Evolutionary conservation across 2,797 vertebrate genomes (phyloP).

Genomic region (Sitta carolinensis): DNA sequence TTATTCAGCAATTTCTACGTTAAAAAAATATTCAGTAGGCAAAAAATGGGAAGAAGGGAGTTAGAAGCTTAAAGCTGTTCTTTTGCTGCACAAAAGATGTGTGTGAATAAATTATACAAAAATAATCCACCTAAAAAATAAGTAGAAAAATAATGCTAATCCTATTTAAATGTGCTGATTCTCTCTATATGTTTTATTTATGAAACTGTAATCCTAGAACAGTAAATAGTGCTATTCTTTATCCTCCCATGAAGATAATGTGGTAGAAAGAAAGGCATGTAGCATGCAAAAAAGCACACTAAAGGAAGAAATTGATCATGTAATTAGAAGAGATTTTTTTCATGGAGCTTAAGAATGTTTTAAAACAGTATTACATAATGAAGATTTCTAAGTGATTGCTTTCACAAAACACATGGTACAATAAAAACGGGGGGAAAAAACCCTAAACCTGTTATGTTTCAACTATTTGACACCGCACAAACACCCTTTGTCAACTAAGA

Average conservation of each 20-base stretch:
- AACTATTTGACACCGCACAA: not conserved
- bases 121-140: conserved; percentile 17
- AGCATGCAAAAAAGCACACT: not conserved
- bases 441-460: not conserved
- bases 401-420: not conserved
- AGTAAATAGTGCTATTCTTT: conserved; percentile 4
- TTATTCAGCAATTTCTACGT: not conserved
- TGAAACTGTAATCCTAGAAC: not conserved
- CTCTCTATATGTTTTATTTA: conserved; percentile 1
- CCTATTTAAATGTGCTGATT: not conserved
- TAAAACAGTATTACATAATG: not conserved
- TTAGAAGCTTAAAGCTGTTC: not conserved
- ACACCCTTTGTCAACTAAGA: not conserved
- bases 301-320: not conserved
- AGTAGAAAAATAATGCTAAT: conserved; percentile 4
- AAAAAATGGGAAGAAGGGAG: not conserved
- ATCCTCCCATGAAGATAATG: not conserved
- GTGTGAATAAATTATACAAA: not conserved
- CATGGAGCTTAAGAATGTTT: not conserved
- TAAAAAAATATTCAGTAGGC: not conserved
- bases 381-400: not conserved
- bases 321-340: not conserved
- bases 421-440: not conserved
- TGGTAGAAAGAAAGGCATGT: not conserved
- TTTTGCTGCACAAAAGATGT: not conserved